A percentile compares a stretch with the other conserved stretches of the same genome.
Conservation (phyloP, 2,113 vertebrate species). For the Mustela lutreola region DNA sequence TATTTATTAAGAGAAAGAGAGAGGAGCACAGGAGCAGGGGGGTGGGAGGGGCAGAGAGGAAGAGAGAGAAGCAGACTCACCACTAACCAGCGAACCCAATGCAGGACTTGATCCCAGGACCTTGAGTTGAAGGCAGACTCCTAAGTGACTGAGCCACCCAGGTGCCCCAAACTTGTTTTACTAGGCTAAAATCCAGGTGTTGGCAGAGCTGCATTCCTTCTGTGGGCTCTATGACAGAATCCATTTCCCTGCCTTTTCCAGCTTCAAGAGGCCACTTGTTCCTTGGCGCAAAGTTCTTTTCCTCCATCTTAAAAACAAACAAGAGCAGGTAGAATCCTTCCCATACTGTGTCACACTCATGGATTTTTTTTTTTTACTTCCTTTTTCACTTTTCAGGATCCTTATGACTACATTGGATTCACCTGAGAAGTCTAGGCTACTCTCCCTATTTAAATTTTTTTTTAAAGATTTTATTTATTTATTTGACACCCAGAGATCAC, state of each 20-base stretch:
- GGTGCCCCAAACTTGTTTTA: not conserved
- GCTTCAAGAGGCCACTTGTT: not conserved
- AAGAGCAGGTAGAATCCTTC: not conserved
- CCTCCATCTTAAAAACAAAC: not conserved
- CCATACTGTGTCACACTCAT: not conserved
- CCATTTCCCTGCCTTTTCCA: not conserved
- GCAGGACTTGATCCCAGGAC: not conserved
- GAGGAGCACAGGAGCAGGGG: fast-evolving
- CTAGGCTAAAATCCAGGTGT: not conserved
- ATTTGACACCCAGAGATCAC: no score
- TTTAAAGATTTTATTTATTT: no score
- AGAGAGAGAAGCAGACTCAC: not conserved
- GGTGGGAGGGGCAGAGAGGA: not conserved
- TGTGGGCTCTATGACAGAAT: not conserved
- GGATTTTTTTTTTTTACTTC: not conserved
- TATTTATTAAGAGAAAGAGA: not conserved
- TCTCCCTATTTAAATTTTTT: not conserved
- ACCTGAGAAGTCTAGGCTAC: not conserved
- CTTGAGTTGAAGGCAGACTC: not conserved
- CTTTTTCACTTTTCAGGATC: not conserved
- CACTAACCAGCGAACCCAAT: not conserved
- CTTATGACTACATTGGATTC: not conserved
- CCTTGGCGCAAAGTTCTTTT: not conserved
- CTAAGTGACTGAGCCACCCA: not conserved
- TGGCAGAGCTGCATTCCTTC: not conserved